These are phyloP conservation scores for roundworm (Caenorhabditis elegans) DNA, from an alignment of 1,140 invertebrate species.

Conservation along the genomic window WBcel235 BX284602.5:11926501-11927000, in stretches of 20 bases:
- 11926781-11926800: not conserved
- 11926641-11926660: constrained; percentile 29
- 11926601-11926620: constrained; percentile 4
- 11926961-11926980: too few relatives aligned
- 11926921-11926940: too few relatives aligned
- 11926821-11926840: constrained; percentile 7
- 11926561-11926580: not conserved
- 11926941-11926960: too few relatives aligned
- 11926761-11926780: not conserved
- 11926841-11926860: not conserved
- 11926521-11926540: not conserved
- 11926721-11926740: constrained; percentile 22
- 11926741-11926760: not conserved
- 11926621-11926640: constrained; percentile 11
- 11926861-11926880: not conserved
- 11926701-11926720: constrained; percentile 9
- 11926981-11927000: too few relatives aligned
- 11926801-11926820: not conserved
- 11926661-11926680: not conserved
- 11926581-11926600: constrained; percentile 24
- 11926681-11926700: not conserved
- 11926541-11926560: not conserved
- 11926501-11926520: too few relatives aligned
- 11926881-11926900: not conserved
- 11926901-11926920: not conserved